Evolutionary conservation across 2,888 invertebrate genomes (phyloP), one percentile per base, ranked within the genome.

Genomic region (Harpalus rubripes): DNA sequence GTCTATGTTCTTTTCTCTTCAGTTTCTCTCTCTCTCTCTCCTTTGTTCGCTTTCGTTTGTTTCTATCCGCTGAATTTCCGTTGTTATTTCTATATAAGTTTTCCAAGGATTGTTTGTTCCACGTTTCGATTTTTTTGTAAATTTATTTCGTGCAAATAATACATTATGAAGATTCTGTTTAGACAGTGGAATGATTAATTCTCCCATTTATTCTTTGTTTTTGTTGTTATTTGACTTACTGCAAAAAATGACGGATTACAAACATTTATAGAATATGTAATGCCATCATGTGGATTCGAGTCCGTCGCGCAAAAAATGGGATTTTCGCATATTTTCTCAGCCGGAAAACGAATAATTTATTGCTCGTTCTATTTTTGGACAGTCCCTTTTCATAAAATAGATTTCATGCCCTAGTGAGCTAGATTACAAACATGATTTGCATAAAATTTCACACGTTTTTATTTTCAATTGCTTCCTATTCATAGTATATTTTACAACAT

Each of bases 1-100:
- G 85, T 74, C 72, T 74, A 52, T 44, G 72, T 86, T 83, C 85
- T 74, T 74, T 74, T 74, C 72, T 76, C 74, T 15, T 58, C 7
- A 18, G 39, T 44, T 78, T 56, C 10, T 41, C 59, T 59, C 56
- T 32, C 52, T 10, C 63, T 59, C 59, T 1, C 44, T 81, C 52
- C 56, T 63, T 81, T 74, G 72, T 74, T 74, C 72, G 41, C 41
- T 44, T 74, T 44, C 72, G 72, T 81, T 81, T 68, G 81, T 68
- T 81, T 68, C 81, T 68, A 56, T 81, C 65, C n/a, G 41, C 8
- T 63, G 65, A 41, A 68, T 81, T 81, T 81, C 63, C 65, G 72
- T 68, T 81, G 68, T 63, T 81, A 68, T 81, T 81, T 68, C 63
- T 68, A 52, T 74, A 74, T 74, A 74, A 74, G 72, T 68, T 68